Conservation (phyloP, 2,797 vertebrate species). For the Oreochromis grahami region DNA sequence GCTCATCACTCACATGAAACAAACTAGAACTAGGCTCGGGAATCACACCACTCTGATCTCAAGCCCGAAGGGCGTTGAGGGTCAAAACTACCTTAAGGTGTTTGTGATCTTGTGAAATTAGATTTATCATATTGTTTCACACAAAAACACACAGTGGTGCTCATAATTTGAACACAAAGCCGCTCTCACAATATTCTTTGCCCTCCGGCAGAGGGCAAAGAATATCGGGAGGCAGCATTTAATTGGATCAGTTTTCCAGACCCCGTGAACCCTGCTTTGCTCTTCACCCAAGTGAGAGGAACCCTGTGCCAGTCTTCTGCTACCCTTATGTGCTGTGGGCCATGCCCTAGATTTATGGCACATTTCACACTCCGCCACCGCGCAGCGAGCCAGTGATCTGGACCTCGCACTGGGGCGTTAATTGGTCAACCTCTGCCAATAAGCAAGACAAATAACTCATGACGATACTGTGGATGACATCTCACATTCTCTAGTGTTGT, state of each 20-base stretch:
- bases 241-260: conserved; percentile 28
- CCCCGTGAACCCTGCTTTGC: conserved; percentile 41
- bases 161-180: conserved; percentile 7
- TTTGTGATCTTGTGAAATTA: not conserved
- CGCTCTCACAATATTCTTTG: not conserved
- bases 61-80: not conserved
- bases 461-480: conserved; percentile 49
- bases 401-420: conserved; percentile 66
- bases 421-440: conserved; percentile 73
- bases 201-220: not conserved
- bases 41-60: not conserved
- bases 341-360: conserved; percentile 72
- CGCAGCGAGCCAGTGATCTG: conserved; percentile 63
- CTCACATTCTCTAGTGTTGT: not conserved
- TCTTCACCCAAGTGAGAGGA: conserved; percentile 46
- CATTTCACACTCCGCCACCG: conserved; percentile 72
- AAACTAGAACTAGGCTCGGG: not conserved
- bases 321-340: conserved; percentile 59
- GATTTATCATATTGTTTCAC: not conserved
- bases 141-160: not conserved
- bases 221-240: conserved; percentile 5
- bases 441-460: conserved; percentile 68
- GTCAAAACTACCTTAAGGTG: not conserved
- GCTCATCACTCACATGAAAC: conserved; percentile 21
- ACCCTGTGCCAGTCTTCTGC: conserved; percentile 55